Evolutionary conservation across 2,113 vertebrate species (phyloP).

Genomic region (Catharus fuscescens): DNA sequence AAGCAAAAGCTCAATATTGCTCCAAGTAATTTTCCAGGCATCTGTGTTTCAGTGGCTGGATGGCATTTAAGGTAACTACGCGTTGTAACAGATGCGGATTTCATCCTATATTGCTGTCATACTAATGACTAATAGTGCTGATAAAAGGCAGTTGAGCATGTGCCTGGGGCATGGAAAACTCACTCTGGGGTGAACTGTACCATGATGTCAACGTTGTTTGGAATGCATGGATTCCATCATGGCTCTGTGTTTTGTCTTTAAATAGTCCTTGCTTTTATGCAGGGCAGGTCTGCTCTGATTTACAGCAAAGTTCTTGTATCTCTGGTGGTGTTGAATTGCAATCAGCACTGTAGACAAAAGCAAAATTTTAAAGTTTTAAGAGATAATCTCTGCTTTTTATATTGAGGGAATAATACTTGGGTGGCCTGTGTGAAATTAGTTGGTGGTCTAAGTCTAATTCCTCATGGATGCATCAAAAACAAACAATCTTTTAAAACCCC

Average conservation of each 20-base stretch:
- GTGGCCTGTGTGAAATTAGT: conserved; percentile 20
- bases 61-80: conserved; percentile 57
- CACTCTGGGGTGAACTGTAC: not conserved
- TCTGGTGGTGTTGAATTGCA: not conserved
- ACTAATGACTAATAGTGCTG: conserved; percentile 54
- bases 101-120: conserved; percentile 56
- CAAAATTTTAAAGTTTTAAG: not conserved
- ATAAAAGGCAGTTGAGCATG: conserved; percentile 50
- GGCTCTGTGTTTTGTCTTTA: not conserved
- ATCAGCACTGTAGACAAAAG: not conserved
- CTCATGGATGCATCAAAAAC: conserved; percentile 17
- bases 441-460: conserved; percentile 32
- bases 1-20: conserved; percentile 13
- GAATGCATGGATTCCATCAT: conserved; percentile 18
- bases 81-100: conserved; percentile 52
- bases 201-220: not conserved
- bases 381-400: not conserved
- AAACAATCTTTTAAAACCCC: not conserved
- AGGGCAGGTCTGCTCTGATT: not conserved
- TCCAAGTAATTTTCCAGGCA: conserved; percentile 68
- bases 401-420: conserved; percentile 17
- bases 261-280: not conserved
- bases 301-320: not conserved
- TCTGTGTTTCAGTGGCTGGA: conserved; percentile 41
- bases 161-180: conserved; percentile 65